These are phyloP conservation scores for Acanthurus lineatus DNA, from an alignment of 2,797 vertebrate genomes.

Conservation along the genomic window DNA sequence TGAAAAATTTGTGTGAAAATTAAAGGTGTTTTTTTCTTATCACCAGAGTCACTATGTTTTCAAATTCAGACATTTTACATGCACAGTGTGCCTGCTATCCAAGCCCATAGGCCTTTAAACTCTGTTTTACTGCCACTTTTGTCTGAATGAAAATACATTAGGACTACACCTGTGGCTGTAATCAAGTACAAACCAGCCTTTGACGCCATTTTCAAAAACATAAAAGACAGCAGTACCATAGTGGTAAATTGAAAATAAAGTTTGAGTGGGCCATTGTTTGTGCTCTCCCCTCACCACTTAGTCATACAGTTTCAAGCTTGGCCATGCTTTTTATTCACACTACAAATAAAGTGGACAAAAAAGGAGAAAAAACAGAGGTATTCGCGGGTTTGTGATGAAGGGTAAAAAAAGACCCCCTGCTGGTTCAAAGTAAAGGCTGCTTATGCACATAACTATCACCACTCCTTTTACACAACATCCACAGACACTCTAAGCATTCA, in stretches of 20 bases:
- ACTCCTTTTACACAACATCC: constrained; percentile 64
- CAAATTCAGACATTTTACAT: background rate
- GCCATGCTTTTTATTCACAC: constrained; percentile 45
- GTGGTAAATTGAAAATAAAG: constrained; percentile 44
- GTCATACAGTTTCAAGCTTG: constrained; percentile 33
- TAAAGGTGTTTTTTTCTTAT: background rate
- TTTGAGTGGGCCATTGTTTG: constrained; percentile 62
- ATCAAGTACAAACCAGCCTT: constrained; percentile 51
- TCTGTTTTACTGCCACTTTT: constrained; percentile 25
- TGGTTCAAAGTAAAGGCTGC: constrained; percentile 69
- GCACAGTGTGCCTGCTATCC: no score
- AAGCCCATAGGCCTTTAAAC: background rate
- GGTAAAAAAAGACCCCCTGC: constrained; percentile 53
- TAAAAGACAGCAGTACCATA: constrained; percentile 34
- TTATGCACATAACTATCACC: constrained; percentile 36
- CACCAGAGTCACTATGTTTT: constrained; percentile 10
- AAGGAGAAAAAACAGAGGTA: constrained; percentile 31
- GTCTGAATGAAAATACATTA: constrained; percentile 36
- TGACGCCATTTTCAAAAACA: constrained; percentile 48
- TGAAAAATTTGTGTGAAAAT: background rate
- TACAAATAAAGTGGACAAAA: constrained; percentile 64
- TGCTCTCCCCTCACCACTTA: constrained; percentile 43
- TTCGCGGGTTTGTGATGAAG: constrained; percentile 41
- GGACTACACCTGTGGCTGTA: constrained; percentile 26
- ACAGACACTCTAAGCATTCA: constrained; percentile 29